These are phyloP conservation scores for Anadara kagoshimensis DNA, from an alignment of 1,140 invertebrate genomes.

Conservation along the genomic window DNA sequence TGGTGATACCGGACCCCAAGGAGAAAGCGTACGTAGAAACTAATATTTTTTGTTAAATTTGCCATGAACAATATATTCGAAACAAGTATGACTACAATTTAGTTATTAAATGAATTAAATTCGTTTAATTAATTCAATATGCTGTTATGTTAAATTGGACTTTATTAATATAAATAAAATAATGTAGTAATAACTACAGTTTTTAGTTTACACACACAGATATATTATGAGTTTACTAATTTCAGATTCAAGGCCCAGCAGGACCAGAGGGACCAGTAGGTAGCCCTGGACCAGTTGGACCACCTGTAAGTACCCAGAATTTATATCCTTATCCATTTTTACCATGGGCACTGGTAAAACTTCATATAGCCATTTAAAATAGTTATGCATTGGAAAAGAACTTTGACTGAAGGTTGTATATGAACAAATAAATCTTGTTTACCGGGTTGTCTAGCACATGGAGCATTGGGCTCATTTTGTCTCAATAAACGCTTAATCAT, in stretches of 20 bases:
- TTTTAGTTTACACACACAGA: too few relatives aligned
- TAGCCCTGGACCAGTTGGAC: conserved; percentile 7
- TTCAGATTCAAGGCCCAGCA: conserved; percentile 5
- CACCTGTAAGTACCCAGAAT: conserved; percentile 15
- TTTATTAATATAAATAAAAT: too few relatives aligned
- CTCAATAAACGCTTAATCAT: too few relatives aligned
- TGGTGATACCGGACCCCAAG: conserved; percentile 37
- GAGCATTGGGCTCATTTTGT: too few relatives aligned
- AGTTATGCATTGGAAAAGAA: not conserved
- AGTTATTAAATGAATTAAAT: too few relatives aligned
- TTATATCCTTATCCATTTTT: not conserved
- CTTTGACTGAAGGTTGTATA: not conserved
- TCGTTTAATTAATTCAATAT: too few relatives aligned
- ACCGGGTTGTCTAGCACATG: too few relatives aligned
- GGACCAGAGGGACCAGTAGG: conserved; percentile 8
- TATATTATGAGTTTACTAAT: too few relatives aligned
- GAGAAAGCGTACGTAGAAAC: conserved; percentile 4
- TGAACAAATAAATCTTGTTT: not conserved
- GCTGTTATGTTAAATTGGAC: too few relatives aligned
- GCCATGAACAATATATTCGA: too few relatives aligned
- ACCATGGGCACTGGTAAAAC: not conserved
- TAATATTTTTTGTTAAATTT: not conserved
- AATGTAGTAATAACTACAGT: too few relatives aligned
- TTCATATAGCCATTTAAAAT: not conserved
- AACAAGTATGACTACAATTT: too few relatives aligned